Base-by-base conservation (phyloP, 2,113 vertebrate genomes). In the Laterallus jamaicensis region DNA sequence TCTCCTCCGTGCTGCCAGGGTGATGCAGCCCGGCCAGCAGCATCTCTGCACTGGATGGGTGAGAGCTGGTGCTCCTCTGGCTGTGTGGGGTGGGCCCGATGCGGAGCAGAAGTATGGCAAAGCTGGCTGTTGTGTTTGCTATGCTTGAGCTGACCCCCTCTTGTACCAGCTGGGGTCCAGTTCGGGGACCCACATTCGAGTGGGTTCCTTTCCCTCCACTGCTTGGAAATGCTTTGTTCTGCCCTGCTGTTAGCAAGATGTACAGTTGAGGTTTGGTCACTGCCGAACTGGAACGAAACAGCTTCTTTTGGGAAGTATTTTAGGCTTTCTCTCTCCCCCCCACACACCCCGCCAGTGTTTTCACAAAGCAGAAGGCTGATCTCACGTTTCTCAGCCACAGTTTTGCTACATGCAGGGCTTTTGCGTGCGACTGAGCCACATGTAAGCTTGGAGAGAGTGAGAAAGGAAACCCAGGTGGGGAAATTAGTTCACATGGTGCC, bases 181-280 rank as follows among this genome's bases (percentile, higher is more conserved):
- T 62, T 50, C 0, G 0, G 5, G 49, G n/a, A 22, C 25, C 60
- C 1, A 0, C 0, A 1, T 28, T 47, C 59, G 17, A 37, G 69
- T 29, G 68, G 50, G 44, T 59, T 84, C 88, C 15, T 54, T 69
- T 47, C 40, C 50, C 39, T 49, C 10, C 21, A 0, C 0, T 0
- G 5, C 58, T 54, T 80, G 68, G 15, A 26, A 59, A 49, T 2
- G 13, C 63, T 92, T 77, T 74, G 37, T 52, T 93, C 76, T 35
- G 32, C 67, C 76, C 54, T 4, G 3, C 62, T n/a, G 1, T n/a
- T 66, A 24, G 69, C 42, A 69, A 31, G 84, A 73, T 0, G 10
- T 12, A 26, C 0, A 1, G 56, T 78, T 71, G 77, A 79, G 84
- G 31, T 79, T 64, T 75, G 68, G 78, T 63, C 47, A 2, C 35